These are phyloP conservation scores for Glossophaga mutica DNA, from an alignment of 2,797 vertebrate species.

Conservation along the genomic window DNA sequence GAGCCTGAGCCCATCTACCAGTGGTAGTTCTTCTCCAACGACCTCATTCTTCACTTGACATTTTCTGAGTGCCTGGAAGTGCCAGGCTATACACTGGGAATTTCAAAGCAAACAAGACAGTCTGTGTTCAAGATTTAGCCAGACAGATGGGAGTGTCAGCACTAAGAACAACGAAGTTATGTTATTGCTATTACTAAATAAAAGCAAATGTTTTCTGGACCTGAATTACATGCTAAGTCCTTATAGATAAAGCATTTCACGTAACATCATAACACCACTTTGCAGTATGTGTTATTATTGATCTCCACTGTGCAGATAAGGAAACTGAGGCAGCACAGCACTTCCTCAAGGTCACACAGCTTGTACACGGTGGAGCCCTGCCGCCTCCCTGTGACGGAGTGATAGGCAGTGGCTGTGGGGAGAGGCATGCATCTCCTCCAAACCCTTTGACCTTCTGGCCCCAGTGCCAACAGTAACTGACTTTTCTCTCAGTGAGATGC, in stretches of 20 bases:
- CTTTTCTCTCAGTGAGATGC: neutral
- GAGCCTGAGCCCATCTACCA: neutral
- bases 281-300: neutral
- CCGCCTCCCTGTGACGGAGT: neutral
- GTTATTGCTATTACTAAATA: neutral
- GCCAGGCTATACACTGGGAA: neutral
- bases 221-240: neutral
- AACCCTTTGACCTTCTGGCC: neutral
- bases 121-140: neutral
- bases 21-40: neutral
- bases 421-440: neutral
- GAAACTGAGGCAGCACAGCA: neutral
- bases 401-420: neutral
- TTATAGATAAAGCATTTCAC: neutral
- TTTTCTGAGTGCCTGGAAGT: neutral
- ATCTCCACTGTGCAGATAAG: neutral
- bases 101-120: neutral
- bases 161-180: neutral
- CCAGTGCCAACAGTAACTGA: neutral
- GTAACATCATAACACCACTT: neutral
- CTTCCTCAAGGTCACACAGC: neutral
- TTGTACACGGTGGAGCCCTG: rapidly evolving
- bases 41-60: neutral
- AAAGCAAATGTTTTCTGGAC: neutral
- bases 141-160: neutral